Percentiles rank a stretch among this genome's conserved stretches.
Evolutionary conservation across 1,140 invertebrate species (phyloP).

Genomic region (Pectinophora gossypiella): DNA sequence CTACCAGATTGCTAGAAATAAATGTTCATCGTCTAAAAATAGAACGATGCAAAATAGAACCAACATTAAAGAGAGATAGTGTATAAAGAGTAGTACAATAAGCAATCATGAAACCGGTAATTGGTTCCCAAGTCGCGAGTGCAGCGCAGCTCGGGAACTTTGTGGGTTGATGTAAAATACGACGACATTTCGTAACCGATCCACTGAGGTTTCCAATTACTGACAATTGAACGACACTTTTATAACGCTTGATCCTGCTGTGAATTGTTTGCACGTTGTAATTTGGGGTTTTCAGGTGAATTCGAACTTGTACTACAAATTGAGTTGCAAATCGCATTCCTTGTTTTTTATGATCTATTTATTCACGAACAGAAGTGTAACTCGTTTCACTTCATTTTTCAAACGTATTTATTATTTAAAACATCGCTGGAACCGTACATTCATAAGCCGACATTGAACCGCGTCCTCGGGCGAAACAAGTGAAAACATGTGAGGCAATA

Average conservation of each 20-base stretch:
- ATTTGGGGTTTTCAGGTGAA: too few relatives aligned
- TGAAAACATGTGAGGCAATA: slow-evolving; percentile 22
- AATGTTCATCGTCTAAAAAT: too few relatives aligned
- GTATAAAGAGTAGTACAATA: neutral
- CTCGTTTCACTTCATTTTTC: too few relatives aligned
- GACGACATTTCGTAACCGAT: neutral
- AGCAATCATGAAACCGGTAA: neutral
- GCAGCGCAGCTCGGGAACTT: neutral
- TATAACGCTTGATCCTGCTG: neutral
- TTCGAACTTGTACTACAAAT: too few relatives aligned
- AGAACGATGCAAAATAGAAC: neutral
- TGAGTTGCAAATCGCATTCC: too few relatives aligned
- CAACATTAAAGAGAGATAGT: neutral
- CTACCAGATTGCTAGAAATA: too few relatives aligned
- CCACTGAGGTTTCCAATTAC: neutral
- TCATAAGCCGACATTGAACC: neutral
- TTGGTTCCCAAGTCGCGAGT: neutral
- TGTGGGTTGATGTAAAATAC: neutral
- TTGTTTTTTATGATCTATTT: too few relatives aligned
- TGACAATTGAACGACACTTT: neutral
- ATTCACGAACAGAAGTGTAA: too few relatives aligned
- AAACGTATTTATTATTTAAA: too few relatives aligned
- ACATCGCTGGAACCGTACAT: too few relatives aligned
- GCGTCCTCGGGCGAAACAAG: slow-evolving; percentile 7
- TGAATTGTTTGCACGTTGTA: too few relatives aligned